Evolutionary conservation across 2,113 vertebrate genomes (phyloP).

Genomic region (Plectropomus leopardus): DNA sequence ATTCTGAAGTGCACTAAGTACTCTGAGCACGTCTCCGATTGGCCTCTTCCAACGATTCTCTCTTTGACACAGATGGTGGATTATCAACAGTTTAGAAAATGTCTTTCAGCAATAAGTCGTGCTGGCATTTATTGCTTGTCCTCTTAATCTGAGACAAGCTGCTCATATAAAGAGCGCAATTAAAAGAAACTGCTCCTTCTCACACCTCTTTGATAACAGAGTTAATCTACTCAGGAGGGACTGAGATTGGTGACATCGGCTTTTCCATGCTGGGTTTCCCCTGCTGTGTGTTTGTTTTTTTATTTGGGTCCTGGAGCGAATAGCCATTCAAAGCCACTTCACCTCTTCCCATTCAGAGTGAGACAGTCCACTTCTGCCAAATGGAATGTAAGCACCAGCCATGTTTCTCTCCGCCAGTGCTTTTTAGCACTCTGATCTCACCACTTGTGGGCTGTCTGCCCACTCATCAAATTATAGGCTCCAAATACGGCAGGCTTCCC

Average conservation of each 20-base stretch:
- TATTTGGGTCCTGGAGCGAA: slow-evolving; percentile 76
- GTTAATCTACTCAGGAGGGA: slow-evolving; percentile 79
- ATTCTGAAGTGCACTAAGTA: slow-evolving; percentile 60
- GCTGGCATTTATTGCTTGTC: slow-evolving; percentile 82
- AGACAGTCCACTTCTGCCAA: slow-evolving; percentile 81
- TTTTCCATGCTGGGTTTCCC: slow-evolving; percentile 70
- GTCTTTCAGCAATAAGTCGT: slow-evolving; percentile 75
- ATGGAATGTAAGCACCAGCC: slow-evolving; percentile 77
- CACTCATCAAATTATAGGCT: slow-evolving; percentile 84
- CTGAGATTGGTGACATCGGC: slow-evolving; percentile 68
- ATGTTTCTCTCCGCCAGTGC: slow-evolving; percentile 74
- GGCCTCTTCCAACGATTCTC: slow-evolving; percentile 64
- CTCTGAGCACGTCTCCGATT: slow-evolving; percentile 54
- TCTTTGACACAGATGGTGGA: slow-evolving; percentile 81
- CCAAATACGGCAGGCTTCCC: slow-evolving; percentile 80
- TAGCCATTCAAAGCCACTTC: slow-evolving; percentile 78
- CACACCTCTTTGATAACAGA: slow-evolving; percentile 74
- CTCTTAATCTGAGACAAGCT: slow-evolving; percentile 80
- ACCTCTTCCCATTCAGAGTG: slow-evolving; percentile 77
- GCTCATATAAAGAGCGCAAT: slow-evolving; percentile 79
- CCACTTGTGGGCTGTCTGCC: slow-evolving; percentile 79
- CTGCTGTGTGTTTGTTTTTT: slow-evolving; percentile 74
- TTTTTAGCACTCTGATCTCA: slow-evolving; percentile 79
- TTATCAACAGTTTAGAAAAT: slow-evolving; percentile 83
- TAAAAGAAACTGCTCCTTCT: slow-evolving; percentile 77